Percentiles rank a stretch among this genome's conserved stretches.
phyloP scores from a whole-genome alignment of 2,888 invertebrate species.

The Meliscaeva auricollis region DNA sequence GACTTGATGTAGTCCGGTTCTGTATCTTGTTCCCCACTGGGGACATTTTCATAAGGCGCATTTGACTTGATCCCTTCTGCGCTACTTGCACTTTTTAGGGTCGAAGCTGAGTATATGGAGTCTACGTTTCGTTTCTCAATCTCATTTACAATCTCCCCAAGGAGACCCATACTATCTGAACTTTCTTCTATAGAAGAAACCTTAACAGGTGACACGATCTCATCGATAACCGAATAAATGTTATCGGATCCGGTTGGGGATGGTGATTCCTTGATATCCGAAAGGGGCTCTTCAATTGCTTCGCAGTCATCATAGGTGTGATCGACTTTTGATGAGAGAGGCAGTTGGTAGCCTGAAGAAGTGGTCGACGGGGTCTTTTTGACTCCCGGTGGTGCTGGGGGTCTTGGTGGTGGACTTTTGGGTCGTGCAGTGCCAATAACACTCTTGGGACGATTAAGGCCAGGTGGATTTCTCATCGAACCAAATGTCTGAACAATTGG shows the following conservation, averaged over 20 bases:
- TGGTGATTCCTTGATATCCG: constrained; percentile 87
- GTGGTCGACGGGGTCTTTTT: constrained; percentile 84
- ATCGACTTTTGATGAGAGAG: constrained; percentile 82
- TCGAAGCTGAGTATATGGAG: constrained; percentile 93
- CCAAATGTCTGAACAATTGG: constrained; percentile 91
- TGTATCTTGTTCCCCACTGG: constrained; percentile 79
- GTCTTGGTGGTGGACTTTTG: constrained; percentile 90
- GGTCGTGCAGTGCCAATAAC: constrained; percentile 87
- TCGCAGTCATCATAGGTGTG: constrained; percentile 92
- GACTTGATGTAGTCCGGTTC: constrained; percentile 88
- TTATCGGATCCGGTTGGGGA: constrained; percentile 88
- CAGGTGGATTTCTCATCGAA: constrained; percentile 91
- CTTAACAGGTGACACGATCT: constrained; percentile 86
- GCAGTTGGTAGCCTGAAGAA: constrained; percentile 86
- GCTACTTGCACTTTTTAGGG: constrained; percentile 87
- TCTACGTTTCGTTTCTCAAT: constrained; percentile 94
- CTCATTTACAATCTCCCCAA: constrained; percentile 94
- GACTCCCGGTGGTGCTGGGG: constrained; percentile 85
- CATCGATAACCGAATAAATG: constrained; percentile 95
- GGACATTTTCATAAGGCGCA: constrained; percentile 58
- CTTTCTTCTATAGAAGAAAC: constrained; percentile 77
- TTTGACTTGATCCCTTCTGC: constrained; percentile 48
- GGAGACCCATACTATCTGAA: constrained; percentile 89
- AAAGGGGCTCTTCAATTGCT: constrained; percentile 86
- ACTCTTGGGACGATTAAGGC: constrained; percentile 89